Evolutionary conservation across 2,797 vertebrate species (phyloP), one percentile per base, ranked within the genome.

Genomic region (Channallabes apus): DNA sequence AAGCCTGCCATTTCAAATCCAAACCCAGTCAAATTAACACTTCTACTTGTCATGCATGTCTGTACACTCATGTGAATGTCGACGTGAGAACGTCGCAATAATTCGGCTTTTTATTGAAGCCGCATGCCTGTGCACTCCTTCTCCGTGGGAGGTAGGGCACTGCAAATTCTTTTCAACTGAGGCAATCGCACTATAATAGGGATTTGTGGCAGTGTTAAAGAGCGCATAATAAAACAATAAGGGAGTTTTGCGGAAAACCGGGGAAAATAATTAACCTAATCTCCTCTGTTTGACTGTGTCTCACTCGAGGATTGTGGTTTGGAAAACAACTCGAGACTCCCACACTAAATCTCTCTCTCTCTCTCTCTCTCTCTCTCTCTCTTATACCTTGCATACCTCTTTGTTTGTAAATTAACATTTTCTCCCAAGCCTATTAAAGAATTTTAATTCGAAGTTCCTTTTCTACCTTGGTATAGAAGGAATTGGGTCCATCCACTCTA

Each of bases 211-310:
- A 86, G 85, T 38, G 77, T 79, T 79, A 82, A 88, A 89, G 81
- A 88, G 82, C 86, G 78, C 89, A 91, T 88, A 91, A 91, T 91
- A 90, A 91, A 92, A 93, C 90, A 92, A 92, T 92, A 91, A 89
- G 82, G 88, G 89, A 90, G 84, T 89, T 91, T 88, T 73, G 87
- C 89, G 82, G 86, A 89, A 84, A 41, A 89, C 38, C 51, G 83
- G 83, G 86, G 86, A 91, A 92, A 92, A 92, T 90, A 92, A 93
- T 94, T 87, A 90, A 83, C 83, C 61, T 92, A 92, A 93, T 92
- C 91, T 86, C 32, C 22, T 54, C 85, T 86, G 84, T 91, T 88
- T 91, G 87, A 92, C 88, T 24, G 86, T 14, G 81, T 67, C 80
- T 91, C 91, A 91, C 90, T 89, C 73, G 85, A 92, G 90, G 90